These are phyloP conservation scores for Synanthedon tipuliformis DNA, from an alignment of 2,888 invertebrate species.

Conservation along the genomic window DNA sequence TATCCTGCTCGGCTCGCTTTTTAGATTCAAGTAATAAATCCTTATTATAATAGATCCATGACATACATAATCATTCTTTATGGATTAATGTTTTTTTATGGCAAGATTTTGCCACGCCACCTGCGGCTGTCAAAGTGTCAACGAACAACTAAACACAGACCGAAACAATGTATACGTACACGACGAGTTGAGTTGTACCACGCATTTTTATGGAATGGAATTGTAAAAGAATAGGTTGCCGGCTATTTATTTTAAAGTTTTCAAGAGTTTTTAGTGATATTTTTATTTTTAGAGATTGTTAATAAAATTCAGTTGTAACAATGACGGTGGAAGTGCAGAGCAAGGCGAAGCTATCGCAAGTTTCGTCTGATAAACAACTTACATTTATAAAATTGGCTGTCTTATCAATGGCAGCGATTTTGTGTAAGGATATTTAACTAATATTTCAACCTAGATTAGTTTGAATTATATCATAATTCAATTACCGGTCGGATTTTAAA, in stretches of 20 bases:
- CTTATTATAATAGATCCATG: too few relatives aligned
- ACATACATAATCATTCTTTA: too few relatives aligned
- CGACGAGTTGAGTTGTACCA: background rate
- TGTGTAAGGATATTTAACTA: constrained; percentile 78
- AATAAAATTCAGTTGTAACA: constrained; percentile 15
- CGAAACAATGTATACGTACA: too few relatives aligned
- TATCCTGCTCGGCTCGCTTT: too few relatives aligned
- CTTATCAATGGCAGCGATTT: constrained; percentile 88
- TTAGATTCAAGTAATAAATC: too few relatives aligned
- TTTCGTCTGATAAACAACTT: constrained; percentile 64
- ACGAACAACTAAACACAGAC: too few relatives aligned
- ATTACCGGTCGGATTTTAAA: background rate
- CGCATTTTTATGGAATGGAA: constrained; percentile 5
- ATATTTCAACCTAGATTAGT: constrained; percentile 3
- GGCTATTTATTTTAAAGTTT: constrained; percentile 27
- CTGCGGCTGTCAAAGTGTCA: constrained; percentile 33
- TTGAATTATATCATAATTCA: constrained; percentile 2
- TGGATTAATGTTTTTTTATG: constrained; percentile 5
- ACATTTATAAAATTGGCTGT: constrained; percentile 80
- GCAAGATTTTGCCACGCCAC: constrained; percentile 47
- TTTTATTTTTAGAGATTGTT: constrained; percentile 11
- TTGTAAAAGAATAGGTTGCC: constrained; percentile 46
- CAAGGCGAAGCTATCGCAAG: constrained; percentile 46
- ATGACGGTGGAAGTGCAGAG: constrained; percentile 53
- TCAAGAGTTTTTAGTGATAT: constrained; percentile 10